A percentile compares a stretch with the other conserved stretches of the same genome.
These are phyloP conservation scores for Drosophila stalkeri DNA, from an alignment of 2,888 invertebrate species.

Conservation along the genomic window DNA sequence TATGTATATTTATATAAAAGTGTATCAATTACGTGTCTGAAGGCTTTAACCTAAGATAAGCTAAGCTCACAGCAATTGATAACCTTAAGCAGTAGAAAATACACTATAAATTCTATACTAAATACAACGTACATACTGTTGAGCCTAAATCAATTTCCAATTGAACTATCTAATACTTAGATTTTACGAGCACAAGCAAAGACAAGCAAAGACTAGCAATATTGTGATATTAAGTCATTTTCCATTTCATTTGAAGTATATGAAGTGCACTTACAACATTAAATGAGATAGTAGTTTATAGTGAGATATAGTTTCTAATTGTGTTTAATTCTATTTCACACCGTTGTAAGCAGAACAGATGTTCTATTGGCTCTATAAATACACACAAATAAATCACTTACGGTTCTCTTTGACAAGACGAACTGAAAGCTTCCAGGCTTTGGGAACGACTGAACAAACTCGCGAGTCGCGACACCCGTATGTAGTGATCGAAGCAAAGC, in stretches of 20 bases:
- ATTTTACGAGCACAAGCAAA: constrained; percentile 15
- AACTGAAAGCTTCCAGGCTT: constrained; percentile 45
- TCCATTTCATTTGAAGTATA: not conserved
- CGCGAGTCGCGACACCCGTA: constrained; percentile 21
- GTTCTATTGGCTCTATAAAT: constrained; percentile 13
- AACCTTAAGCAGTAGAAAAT: constrained; percentile 48
- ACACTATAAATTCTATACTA: constrained; percentile 33
- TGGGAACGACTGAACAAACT: constrained; percentile 20
- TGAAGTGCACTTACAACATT: not conserved
- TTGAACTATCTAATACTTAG: constrained; percentile 17
- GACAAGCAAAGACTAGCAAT: constrained; percentile 22
- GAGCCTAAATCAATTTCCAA: constrained; percentile 12
- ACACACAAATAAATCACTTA: constrained; percentile 54
- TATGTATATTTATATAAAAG: not conserved
- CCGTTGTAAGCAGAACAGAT: constrained; percentile 29
- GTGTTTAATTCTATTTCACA: constrained; percentile 14
- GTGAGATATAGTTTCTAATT: constrained; percentile 14
- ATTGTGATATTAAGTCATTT: constrained; percentile 16
- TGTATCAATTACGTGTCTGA: constrained; percentile 4
- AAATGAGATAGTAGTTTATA: constrained; percentile 17
- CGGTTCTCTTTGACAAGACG: constrained; percentile 32
- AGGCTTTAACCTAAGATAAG: constrained; percentile 60
- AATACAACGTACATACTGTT: not conserved
- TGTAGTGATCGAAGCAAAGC: constrained; percentile 44
- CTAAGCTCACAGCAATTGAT: constrained; percentile 52